Base-by-base conservation (phyloP, 2,888 invertebrate species). In the Callyntrura sp. region DNA sequence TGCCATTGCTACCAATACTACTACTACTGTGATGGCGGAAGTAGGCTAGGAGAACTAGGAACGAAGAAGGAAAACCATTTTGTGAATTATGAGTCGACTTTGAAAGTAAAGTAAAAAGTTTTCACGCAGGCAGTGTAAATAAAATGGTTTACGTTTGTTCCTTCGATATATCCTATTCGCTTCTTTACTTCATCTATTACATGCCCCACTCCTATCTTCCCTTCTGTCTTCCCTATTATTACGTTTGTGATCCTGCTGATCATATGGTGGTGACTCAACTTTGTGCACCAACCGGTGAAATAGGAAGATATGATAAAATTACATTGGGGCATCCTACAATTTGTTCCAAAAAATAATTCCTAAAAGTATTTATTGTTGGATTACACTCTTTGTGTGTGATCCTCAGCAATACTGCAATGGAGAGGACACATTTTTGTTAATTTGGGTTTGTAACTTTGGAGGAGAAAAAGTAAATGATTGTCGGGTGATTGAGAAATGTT, bases 81-180 rank as follows among this genome's bases (percentile, higher is more conserved):
- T 83, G 88, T 88, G 88, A 88, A 83, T 88, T 88, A 88, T 88
- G 88, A 88, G 88, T 83, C 83, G 88, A 73, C 88, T 88, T 88
- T 88, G 88, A 88, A 83, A 88, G 81, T 83, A 62, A 76, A 88
- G 88, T 88, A 83, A 65, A 83, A 88, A 88, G 88, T 88, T 88
- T 88, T 83, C 51, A 35, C 82, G 23, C 9, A 82, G 43, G 60
- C 45, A 79, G 70, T 51, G 87, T 81, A 87, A 87, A 87, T 87
- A 87, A 87, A 87, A 87, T 81, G 65, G 43, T 81, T 87, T 35
- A 28, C 60, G 25, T 65, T 82, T 62, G 20, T 43, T 25, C 23
- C 1, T 17, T 48, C 5, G 17, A 48, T n/a, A 48, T n/a, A 20
- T 79, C 35, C 57, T 23, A 60, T 81, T 28, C 45, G 60, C 60